Conservation (phyloP, 2,113 vertebrate genomes). For the Tachycineta bicolor region DNA sequence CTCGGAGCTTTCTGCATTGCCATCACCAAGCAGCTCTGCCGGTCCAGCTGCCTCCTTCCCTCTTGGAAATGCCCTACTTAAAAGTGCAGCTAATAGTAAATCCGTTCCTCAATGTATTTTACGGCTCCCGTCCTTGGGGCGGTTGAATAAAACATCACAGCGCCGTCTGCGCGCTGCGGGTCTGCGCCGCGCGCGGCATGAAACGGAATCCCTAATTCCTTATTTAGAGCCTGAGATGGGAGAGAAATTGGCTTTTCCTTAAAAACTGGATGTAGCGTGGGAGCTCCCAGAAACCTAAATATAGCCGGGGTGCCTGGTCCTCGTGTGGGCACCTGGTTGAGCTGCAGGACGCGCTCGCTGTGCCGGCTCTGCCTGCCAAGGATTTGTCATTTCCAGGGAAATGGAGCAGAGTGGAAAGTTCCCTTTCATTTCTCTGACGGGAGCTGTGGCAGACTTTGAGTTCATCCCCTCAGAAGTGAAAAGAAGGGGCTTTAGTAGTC, state of each 20-base stretch:
- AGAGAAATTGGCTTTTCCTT: neutral
- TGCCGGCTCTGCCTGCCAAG: neutral
- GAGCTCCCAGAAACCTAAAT: neutral
- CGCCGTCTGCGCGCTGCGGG: neutral
- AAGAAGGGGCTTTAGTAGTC: neutral
- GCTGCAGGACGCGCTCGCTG: neutral
- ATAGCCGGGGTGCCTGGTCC: neutral
- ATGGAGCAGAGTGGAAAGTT: neutral
- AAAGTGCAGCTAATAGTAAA: neutral
- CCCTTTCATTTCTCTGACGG: neutral
- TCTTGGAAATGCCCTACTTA: neutral
- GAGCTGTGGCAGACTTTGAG: neutral
- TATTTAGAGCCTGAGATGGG: neutral
- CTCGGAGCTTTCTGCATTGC: neutral
- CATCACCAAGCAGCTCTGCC: neutral
- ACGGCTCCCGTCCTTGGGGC: neutral
- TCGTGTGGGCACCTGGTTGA: neutral
- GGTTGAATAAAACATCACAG: neutral
- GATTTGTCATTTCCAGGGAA: neutral
- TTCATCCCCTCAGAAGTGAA: neutral
- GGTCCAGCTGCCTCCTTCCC: neutral
- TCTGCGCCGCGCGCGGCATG: neutral
- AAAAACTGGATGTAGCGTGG: accelerated
- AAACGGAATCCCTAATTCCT: neutral
- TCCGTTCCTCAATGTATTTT: neutral